A percentile compares a stretch with the other conserved stretches of the same genome.
Evolutionary conservation across 2,888 invertebrate species (phyloP).

Genomic region (Drosophila glabriapex): DNA sequence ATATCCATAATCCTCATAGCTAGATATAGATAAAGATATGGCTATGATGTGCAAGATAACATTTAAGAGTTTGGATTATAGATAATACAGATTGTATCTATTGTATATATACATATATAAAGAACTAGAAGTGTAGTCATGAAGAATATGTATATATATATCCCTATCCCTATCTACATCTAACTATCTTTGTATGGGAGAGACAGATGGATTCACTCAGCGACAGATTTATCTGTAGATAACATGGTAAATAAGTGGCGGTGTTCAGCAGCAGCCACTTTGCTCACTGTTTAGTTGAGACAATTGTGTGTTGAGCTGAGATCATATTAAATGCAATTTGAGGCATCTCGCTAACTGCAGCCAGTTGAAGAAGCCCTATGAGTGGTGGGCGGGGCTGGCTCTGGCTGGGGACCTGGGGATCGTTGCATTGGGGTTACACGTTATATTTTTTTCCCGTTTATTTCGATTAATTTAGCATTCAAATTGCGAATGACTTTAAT

Average conservation of each 20-base stretch:
- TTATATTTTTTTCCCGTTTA: not conserved
- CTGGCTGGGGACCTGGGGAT: slow-evolving; percentile 1
- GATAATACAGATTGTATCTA: not conserved
- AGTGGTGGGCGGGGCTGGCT: slow-evolving; percentile 3
- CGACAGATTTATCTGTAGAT: not conserved
- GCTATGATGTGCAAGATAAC: not conserved
- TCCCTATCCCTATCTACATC: not conserved
- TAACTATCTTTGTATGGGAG: not conserved
- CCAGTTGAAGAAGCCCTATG: slow-evolving; percentile 32
- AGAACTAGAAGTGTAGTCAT: not conserved
- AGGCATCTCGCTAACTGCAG: slow-evolving; percentile 17
- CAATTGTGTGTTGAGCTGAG: slow-evolving; percentile 38
- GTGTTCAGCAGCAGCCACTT: not conserved
- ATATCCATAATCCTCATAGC: not conserved
- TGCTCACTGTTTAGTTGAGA: slow-evolving; percentile 4
- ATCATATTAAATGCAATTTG: slow-evolving; percentile 34
- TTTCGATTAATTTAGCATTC: slow-evolving; percentile 38
- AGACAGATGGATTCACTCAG: not conserved
- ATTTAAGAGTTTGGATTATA: not conserved
- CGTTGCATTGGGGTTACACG: not conserved
- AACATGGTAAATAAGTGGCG: not conserved
- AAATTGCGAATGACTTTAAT: slow-evolving; percentile 56
- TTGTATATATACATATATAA: not conserved
- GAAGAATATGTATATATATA: not conserved
- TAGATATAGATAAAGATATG: not conserved